These are phyloP conservation scores for Arctocebus calabarensis DNA, from an alignment of 2,797 vertebrate species.

Conservation along the genomic window DNA sequence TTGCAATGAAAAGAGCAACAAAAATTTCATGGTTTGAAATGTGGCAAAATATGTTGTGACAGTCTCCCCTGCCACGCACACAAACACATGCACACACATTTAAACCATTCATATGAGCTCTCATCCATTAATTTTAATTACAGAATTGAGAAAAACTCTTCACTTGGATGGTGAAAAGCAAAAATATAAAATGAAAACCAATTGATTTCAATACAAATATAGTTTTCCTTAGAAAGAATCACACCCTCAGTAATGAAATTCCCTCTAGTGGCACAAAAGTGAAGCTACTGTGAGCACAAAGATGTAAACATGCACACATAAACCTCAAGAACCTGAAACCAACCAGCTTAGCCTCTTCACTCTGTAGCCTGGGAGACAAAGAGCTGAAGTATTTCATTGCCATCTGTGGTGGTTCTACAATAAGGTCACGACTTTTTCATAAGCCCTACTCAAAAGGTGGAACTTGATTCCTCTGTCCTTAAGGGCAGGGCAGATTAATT, in stretches of 20 bases:
- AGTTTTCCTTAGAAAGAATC: not conserved
- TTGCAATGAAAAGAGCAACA: not conserved
- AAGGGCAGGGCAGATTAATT: not conserved
- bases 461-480: not conserved
- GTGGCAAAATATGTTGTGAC: slow-evolving; percentile 3
- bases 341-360: not conserved
- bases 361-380: slow-evolving; percentile 7
- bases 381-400: not conserved
- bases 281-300: not conserved
- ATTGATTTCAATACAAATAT: not conserved
- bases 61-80: not conserved
- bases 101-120: not conserved
- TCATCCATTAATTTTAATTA: not conserved
- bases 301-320: not conserved
- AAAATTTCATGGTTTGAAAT: slow-evolving; percentile 1
- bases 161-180: not conserved
- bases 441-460: not conserved
- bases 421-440: not conserved
- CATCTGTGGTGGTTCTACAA: slow-evolving; percentile 23
- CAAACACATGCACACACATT: not conserved
- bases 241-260: not conserved
- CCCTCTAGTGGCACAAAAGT: not conserved
- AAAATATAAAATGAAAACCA: not conserved
- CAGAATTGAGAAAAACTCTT: slow-evolving; percentile 7
- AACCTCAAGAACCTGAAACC: not conserved